A percentile compares a stretch with the other conserved stretches of the same genome.
phyloP scores from a whole-genome alignment of 92 coral and sea anemone genomes.

The Bergia sp. region DNA sequence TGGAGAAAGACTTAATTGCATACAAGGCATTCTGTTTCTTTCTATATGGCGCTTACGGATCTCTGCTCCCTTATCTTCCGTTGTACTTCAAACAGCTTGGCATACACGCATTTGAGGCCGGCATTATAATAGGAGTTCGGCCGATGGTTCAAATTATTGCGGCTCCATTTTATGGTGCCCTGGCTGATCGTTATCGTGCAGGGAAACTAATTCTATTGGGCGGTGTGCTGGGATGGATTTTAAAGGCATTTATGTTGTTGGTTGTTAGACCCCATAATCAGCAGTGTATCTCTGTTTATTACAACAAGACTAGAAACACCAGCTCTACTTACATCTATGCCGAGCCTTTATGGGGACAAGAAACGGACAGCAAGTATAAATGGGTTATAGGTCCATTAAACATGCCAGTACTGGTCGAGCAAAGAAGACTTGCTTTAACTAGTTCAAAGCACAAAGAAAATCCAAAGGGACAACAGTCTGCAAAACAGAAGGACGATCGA shows the following conservation, averaged over 20 bases:
- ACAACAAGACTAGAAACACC: slow-evolving; percentile 52
- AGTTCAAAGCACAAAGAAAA: neutral
- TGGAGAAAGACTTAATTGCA: slow-evolving; percentile 60
- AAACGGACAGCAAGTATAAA: neutral
- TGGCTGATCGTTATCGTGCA: slow-evolving; percentile 67
- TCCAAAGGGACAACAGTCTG: neutral
- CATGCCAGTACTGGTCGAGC: neutral
- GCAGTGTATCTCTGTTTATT: slow-evolving; percentile 59
- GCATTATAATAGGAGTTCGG: slow-evolving; percentile 70
- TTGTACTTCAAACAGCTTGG: slow-evolving; percentile 76
- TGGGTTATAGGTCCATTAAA: slow-evolving; percentile 40
- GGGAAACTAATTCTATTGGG: slow-evolving; percentile 61
- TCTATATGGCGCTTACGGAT: slow-evolving; percentile 72
- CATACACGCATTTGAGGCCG: slow-evolving; percentile 66
- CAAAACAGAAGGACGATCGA: neutral
- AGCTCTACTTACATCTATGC: slow-evolving; percentile 42
- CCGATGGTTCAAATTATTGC: slow-evolving; percentile 74
- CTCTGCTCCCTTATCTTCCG: slow-evolving; percentile 73
- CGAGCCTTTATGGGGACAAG: slow-evolving; percentile 17
- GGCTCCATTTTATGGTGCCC: slow-evolving; percentile 63
- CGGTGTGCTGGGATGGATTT: slow-evolving; percentile 66
- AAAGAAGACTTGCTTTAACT: neutral
- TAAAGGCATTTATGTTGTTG: slow-evolving; percentile 59
- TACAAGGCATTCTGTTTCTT: slow-evolving; percentile 69
- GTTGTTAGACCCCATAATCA: slow-evolving; percentile 74